phyloP scores from a whole-genome alignment of 2,797 vertebrate genomes.

The Sciurus carolinensis region DNA sequence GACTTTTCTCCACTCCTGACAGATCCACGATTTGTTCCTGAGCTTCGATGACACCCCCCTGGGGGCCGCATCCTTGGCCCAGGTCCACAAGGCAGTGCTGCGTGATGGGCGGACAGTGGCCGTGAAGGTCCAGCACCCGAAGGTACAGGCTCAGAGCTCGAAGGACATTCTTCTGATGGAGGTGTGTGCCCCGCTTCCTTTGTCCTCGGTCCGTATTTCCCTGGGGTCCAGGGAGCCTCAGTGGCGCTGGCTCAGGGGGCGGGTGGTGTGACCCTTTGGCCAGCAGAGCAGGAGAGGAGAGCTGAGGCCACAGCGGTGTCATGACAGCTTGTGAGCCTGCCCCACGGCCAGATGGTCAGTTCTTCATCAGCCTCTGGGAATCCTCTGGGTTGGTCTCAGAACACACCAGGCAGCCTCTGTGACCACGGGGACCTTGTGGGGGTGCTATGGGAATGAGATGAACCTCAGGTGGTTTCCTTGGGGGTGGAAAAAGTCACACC shows the following conservation, averaged over 20 bases:
- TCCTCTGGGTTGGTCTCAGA: neutral
- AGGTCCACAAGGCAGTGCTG: conserved; percentile 97
- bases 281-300: neutral
- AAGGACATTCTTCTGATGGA: conserved; percentile 98
- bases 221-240: neutral
- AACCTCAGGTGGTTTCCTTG: conserved; percentile 18
- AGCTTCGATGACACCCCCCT: conserved; percentile 95
- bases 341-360: neutral
- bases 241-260: neutral
- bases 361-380: neutral
- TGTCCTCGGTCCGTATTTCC: neutral
- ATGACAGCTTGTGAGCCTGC: accelerated
- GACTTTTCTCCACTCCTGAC: conserved; percentile 8
- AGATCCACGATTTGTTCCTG: conserved; percentile 95
- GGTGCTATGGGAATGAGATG: neutral
- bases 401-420: neutral
- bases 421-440: neutral
- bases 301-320: neutral
- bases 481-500: neutral
- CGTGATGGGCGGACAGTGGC: conserved; percentile 95
- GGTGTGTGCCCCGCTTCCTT: conserved; percentile 89
- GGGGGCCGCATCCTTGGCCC: conserved; percentile 97
- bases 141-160: conserved; percentile 95
- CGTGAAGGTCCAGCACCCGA: conserved; percentile 98
- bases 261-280: neutral